These are phyloP conservation scores for Cydia strobilella DNA, from an alignment of 1,140 invertebrate genomes.

Conservation along the genomic window DNA sequence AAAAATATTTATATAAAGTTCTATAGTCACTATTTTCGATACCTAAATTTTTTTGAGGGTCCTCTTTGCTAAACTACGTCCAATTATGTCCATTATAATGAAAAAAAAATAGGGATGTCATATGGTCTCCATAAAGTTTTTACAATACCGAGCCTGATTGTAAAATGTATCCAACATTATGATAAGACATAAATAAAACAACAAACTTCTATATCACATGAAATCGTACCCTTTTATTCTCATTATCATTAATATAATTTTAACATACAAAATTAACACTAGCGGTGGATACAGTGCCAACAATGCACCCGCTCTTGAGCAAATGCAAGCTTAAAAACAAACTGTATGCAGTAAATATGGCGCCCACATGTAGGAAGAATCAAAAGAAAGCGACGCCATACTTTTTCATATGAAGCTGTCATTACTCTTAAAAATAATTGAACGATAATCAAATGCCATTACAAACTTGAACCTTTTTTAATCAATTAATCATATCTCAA, in stretches of 20 bases:
- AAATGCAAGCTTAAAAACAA: constrained; percentile 67
- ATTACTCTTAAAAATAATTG: not conserved
- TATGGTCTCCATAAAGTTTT: no score
- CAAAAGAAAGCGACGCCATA: not conserved
- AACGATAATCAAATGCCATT: not conserved
- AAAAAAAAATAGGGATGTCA: no score
- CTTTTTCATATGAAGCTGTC: constrained; percentile 8
- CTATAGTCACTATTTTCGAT: no score
- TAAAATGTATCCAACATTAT: no score
- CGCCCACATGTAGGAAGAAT: not conserved
- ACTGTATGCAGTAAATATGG: not conserved
- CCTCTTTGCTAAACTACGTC: no score
- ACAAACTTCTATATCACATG: constrained; percentile 66
- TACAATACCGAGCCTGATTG: no score
- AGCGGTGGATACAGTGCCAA: constrained; percentile 69
- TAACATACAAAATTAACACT: constrained; percentile 70
- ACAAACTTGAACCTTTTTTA: no score
- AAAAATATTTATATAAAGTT: no score
- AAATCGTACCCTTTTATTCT: constrained; percentile 75
- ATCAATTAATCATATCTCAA: not conserved
- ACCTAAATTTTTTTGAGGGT: no score
- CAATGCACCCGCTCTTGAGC: constrained; percentile 62
- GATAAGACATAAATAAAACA: constrained; percentile 50
- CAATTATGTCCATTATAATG: no score
- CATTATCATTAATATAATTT: constrained; percentile 64